A percentile compares a stretch with the other conserved stretches of the same genome.
These are phyloP conservation scores for Poecilia wingei DNA, from an alignment of 2,797 vertebrate genomes.

Conservation along the genomic window DNA sequence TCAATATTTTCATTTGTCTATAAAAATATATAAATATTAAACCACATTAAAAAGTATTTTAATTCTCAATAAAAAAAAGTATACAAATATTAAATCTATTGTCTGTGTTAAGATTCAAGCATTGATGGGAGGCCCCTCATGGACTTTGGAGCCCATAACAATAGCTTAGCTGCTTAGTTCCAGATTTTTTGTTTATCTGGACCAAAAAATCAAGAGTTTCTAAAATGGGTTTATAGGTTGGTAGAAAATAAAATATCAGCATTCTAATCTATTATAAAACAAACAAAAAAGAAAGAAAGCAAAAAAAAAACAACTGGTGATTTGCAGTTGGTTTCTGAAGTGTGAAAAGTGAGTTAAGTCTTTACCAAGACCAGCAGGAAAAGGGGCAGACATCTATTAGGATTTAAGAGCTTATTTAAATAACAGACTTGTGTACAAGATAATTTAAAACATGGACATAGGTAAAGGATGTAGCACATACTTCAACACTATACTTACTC, in stretches of 20 bases:
- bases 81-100: too few species aligned
- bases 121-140: too few species aligned
- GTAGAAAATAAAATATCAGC: background rate
- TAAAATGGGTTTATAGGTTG: background rate
- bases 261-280: background rate
- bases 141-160: too few species aligned
- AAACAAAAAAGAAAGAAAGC: background rate
- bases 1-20: too few species aligned
- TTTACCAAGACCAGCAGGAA: background rate
- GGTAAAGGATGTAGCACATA: background rate
- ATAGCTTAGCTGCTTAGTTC: too few species aligned
- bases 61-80: too few species aligned
- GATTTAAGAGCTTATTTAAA: background rate
- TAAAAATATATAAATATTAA: too few species aligned
- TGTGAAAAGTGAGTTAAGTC: background rate
- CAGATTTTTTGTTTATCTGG: too few species aligned
- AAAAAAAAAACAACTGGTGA: background rate
- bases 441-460: background rate
- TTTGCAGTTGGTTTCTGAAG: background rate
- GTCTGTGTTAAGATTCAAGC: too few species aligned
- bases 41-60: too few species aligned
- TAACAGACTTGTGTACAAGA: background rate
- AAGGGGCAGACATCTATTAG: background rate
- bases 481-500: constrained; percentile 1
- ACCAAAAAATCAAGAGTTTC: background rate